Evolutionary conservation across 2,113 vertebrate species (phyloP).

Genomic region (Empidonax traillii): DNA sequence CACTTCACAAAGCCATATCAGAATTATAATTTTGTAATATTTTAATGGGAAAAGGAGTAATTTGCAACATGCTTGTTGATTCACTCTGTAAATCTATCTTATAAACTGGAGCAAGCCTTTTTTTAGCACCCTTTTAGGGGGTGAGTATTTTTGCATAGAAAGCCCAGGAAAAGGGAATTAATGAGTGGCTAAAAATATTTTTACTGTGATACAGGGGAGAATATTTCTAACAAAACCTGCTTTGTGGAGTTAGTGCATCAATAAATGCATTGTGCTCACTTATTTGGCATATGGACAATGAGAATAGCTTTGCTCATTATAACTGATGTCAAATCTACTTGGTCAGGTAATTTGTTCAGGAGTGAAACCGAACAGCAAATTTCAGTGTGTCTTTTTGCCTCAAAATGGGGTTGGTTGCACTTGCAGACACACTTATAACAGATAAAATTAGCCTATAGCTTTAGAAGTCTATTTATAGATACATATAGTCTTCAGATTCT

Average conservation of each 20-base stretch:
- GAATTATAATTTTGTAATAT: not conserved
- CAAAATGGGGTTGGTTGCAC: not conserved
- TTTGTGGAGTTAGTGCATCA: not conserved
- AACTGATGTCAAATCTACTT: conserved; percentile 3
- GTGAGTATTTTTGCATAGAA: not conserved
- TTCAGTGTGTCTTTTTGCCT: not conserved
- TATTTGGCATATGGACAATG: not conserved
- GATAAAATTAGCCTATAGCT: not conserved
- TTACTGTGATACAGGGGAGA: not conserved
- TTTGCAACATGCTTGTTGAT: not conserved
- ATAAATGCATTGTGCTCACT: not conserved
- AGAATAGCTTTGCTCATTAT: not conserved
- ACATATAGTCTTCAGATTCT: not conserved
- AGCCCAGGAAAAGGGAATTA: not conserved
- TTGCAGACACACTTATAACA: not conserved
- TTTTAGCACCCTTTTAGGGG: not conserved
- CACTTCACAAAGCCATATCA: not conserved
- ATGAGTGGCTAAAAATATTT: conserved; percentile 24
- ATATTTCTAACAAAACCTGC: not conserved
- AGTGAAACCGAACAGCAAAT: conserved; percentile 7
- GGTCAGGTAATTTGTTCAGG: conserved; percentile 11
- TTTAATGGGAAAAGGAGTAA: not conserved
- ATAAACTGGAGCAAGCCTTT: not conserved
- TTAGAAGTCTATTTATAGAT: not conserved
- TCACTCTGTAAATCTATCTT: not conserved